phyloP scores from a whole-genome alignment of 2,113 vertebrate genomes.

The Neotragus pygmaeus region DNA sequence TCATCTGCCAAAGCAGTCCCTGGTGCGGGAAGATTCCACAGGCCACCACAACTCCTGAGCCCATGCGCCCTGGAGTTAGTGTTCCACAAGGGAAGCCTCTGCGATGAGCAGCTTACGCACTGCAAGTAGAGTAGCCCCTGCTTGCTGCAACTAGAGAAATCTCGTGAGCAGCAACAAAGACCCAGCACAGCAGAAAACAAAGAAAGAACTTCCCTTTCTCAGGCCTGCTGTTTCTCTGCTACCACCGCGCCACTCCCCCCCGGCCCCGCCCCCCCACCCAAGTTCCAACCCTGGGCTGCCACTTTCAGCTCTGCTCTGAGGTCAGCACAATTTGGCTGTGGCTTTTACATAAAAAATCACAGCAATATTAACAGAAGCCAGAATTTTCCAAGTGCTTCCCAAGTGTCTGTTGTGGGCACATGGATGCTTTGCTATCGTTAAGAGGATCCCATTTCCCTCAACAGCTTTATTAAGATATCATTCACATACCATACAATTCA shows the following conservation, averaged over 20 bases:
- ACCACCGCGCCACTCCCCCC: no score
- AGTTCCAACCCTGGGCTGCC: not conserved
- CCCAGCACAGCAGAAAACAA: not conserved
- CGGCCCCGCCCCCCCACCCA: accelerated
- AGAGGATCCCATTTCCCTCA: not conserved
- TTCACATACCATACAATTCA: not conserved
- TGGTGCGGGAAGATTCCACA: not conserved
- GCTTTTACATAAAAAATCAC: not conserved
- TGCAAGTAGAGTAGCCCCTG: not conserved
- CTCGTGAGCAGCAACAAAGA: not conserved
- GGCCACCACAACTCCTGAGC: not conserved
- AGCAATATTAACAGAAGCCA: not conserved
- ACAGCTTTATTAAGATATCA: not conserved
- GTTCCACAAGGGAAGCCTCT: not conserved
- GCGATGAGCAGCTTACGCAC: not conserved
- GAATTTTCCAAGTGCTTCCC: not conserved
- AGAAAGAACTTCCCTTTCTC: not conserved
- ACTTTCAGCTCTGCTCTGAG: not conserved
- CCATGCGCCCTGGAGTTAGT: not conserved
- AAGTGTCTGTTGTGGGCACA: accelerated
- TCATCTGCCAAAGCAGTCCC: no score
- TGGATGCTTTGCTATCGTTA: not conserved
- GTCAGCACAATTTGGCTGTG: not conserved
- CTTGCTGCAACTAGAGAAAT: no score
- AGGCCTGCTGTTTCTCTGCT: not conserved